Evolutionary conservation across 2,113 vertebrate genomes (phyloP).

Genomic region (Circaetus cinerascens): DNA sequence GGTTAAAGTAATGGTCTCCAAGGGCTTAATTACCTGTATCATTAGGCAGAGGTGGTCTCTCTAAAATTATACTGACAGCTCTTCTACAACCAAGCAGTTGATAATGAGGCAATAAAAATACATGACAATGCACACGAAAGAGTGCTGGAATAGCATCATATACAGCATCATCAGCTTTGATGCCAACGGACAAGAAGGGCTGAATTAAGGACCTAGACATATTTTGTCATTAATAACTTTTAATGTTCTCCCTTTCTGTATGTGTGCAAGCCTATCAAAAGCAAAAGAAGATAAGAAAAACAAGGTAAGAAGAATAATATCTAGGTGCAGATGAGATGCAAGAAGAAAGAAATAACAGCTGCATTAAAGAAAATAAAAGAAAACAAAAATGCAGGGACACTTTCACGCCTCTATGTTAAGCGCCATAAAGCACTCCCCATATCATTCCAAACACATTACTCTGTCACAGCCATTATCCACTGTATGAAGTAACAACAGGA

Average conservation of each 20-base stretch:
- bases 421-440: not conserved
- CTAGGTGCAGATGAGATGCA: not conserved
- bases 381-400: not conserved
- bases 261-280: not conserved
- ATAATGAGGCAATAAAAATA: conserved; percentile 55
- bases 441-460: not conserved
- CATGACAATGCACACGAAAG: not conserved
- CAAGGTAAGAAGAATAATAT: not conserved
- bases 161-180: not conserved
- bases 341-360: not conserved
- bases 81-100: conserved; percentile 29
- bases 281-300: not conserved
- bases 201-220: not conserved
- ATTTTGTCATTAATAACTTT: not conserved
- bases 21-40: conserved; percentile 69
- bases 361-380: not conserved
- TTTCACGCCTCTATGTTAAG: not conserved
- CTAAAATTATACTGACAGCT: conserved; percentile 52
- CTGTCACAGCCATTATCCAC: not conserved
- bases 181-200: not conserved
- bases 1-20: conserved; percentile 38
- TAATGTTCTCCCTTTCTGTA: not conserved
- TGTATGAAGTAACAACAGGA: not conserved
- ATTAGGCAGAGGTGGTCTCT: conserved; percentile 51
- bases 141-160: not conserved